Percentiles rank a stretch among this genome's conserved stretches.
Evolutionary conservation across 1,140 invertebrate species (phyloP).

Genomic region (Colletes latitarsis): DNA sequence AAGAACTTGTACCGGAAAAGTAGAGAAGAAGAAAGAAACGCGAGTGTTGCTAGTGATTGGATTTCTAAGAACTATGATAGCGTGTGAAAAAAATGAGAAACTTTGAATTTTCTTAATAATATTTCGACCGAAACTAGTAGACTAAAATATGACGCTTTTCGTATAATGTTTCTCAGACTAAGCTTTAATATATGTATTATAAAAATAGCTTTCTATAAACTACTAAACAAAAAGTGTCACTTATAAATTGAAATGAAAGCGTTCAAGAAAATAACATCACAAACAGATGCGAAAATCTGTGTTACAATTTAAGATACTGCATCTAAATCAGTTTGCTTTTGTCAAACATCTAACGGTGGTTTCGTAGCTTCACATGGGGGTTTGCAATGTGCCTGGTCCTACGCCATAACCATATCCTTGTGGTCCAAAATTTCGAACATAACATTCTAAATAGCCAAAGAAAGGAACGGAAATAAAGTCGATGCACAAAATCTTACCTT

Average conservation of each 20-base stretch:
- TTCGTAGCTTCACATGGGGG: conserved; percentile 67
- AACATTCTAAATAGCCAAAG: conserved; percentile 68
- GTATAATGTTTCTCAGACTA: background rate
- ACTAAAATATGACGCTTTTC: too few relatives aligned
- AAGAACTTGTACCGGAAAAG: background rate
- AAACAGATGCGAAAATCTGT: background rate
- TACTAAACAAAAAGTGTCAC: background rate
- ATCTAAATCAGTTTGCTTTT: background rate
- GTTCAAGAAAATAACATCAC: background rate
- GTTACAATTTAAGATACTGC: background rate
- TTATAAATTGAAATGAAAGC: background rate
- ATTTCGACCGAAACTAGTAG: too few relatives aligned
- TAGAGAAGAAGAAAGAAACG: background rate
- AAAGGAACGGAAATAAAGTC: conserved; percentile 19
- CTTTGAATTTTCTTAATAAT: background rate
- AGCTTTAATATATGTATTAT: conserved; percentile 1
- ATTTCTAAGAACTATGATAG: background rate
- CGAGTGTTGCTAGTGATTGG: background rate
- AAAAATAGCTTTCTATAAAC: background rate
- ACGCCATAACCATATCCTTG: conserved; percentile 75
- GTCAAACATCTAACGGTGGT: background rate
- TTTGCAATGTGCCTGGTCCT: conserved; percentile 73
- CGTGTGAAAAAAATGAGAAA: background rate
- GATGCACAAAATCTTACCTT: background rate
- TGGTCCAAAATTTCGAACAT: conserved; percentile 75